phyloP scores from a whole-genome alignment of 2,797 vertebrate genomes.

The Clarias laeviceps region DNA sequence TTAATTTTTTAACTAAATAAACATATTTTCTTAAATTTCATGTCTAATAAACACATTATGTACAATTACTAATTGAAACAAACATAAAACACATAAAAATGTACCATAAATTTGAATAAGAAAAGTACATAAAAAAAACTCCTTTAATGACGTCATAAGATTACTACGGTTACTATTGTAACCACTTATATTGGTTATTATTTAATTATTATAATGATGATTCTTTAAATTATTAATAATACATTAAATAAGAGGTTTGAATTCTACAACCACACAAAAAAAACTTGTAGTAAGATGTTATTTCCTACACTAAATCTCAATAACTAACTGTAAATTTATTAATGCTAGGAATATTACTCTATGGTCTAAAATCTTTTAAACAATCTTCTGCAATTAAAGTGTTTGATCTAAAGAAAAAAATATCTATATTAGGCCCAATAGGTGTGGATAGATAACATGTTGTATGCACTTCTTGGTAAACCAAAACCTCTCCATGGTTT shows the following conservation, averaged over 20 bases:
- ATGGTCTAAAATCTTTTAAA: slow-evolving; percentile 1
- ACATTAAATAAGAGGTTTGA: neutral
- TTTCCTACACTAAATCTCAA: neutral
- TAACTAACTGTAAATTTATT: neutral
- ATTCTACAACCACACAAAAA: neutral
- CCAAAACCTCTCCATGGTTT: neutral
- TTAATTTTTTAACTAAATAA: neutral
- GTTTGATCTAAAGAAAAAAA: neutral
- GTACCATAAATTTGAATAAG: neutral
- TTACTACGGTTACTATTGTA: neutral
- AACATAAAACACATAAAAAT: neutral
- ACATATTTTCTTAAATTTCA: neutral
- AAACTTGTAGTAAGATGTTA: neutral
- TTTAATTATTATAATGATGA: neutral
- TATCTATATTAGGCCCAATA: neutral
- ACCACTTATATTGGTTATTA: neutral
- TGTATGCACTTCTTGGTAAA: neutral
- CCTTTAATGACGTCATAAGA: neutral
- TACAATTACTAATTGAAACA: neutral
- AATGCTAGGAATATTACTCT: neutral
- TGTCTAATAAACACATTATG: neutral
- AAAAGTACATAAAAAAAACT: neutral
- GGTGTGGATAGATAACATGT: neutral
- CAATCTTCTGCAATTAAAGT: neutral
- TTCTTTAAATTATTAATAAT: neutral